Evolutionary conservation across 2,797 vertebrate genomes (phyloP).

Genomic region (Catostomus latipinnis): DNA sequence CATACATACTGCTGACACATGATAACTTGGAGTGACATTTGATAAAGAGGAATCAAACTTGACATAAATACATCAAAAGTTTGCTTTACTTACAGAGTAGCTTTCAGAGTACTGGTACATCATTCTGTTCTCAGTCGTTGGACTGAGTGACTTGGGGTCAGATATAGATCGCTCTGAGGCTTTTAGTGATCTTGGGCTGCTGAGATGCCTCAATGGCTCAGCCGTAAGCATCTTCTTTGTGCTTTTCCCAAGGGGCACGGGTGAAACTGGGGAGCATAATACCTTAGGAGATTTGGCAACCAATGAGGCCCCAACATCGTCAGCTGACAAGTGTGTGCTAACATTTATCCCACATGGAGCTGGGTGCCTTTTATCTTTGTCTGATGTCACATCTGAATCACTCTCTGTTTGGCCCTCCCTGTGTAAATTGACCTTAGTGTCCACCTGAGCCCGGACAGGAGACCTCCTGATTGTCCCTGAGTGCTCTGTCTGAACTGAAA

Average conservation of each 20-base stretch:
- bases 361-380: conserved; percentile 88
- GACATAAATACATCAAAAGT: not conserved
- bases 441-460: conserved; percentile 85
- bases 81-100: conserved; percentile 87
- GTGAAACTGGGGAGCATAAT: conserved; percentile 91
- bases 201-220: conserved; percentile 86
- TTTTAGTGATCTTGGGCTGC: conserved; percentile 89
- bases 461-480: conserved; percentile 92
- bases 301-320: conserved; percentile 82
- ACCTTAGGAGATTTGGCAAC: conserved; percentile 90
- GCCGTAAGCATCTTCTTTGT: conserved; percentile 88
- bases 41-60: not conserved
- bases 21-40: not conserved
- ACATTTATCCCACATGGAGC: conserved; percentile 90
- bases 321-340: conserved; percentile 88
- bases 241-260: conserved; percentile 88
- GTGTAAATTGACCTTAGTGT: conserved; percentile 95
- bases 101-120: conserved; percentile 91
- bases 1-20: not conserved
- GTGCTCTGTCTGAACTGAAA: conserved; percentile 98
- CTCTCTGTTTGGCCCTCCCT: conserved; percentile 93
- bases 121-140: conserved; percentile 90
- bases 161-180: conserved; percentile 92
- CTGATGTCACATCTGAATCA: conserved; percentile 80
- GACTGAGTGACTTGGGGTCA: conserved; percentile 94